Conservation (phyloP, 2,113 vertebrate species). For the Speoplatyrhinus poulsoni region DNA sequence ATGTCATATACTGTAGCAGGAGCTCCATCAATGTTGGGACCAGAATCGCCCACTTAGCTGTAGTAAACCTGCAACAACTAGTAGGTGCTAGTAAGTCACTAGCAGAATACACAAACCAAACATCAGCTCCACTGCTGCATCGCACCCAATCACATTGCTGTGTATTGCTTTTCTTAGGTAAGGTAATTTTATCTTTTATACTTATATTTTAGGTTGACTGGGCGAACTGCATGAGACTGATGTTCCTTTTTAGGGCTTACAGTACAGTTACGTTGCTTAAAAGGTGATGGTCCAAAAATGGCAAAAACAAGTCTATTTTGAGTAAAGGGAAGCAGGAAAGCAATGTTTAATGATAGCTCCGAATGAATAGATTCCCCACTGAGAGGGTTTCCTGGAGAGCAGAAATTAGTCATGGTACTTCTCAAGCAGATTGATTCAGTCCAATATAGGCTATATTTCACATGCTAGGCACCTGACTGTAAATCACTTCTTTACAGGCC, state of each 20-base stretch:
- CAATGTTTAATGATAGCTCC: conserved; percentile 44
- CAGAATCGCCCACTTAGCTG: too few species aligned
- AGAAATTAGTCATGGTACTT: conserved; percentile 43
- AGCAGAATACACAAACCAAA: too few species aligned
- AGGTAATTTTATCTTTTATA: too few species aligned
- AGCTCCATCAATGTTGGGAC: too few species aligned
- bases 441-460: conserved; percentile 27
- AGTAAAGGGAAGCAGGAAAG: conserved; percentile 23
- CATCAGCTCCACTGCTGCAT: too few species aligned
- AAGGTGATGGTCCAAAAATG: conserved; percentile 23
- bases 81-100: too few species aligned
- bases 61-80: too few species aligned
- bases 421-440: conserved; percentile 26
- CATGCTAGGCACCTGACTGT: conserved; percentile 19
- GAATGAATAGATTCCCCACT: conserved; percentile 38
- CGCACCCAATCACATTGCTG: too few species aligned
- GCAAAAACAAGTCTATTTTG: not conserved
- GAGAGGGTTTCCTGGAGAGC: conserved; percentile 61
- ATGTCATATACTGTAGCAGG: too few species aligned
- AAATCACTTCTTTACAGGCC: conserved; percentile 54
- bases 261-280: conserved; percentile 13
- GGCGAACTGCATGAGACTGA: conserved; percentile 42
- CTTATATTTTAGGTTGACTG: conserved; percentile 14
- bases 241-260: conserved; percentile 39
- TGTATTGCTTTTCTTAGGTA: too few species aligned